phyloP scores from a whole-genome alignment of 2,113 vertebrate species.

The Pangasianodon hypophthalmus region DNA sequence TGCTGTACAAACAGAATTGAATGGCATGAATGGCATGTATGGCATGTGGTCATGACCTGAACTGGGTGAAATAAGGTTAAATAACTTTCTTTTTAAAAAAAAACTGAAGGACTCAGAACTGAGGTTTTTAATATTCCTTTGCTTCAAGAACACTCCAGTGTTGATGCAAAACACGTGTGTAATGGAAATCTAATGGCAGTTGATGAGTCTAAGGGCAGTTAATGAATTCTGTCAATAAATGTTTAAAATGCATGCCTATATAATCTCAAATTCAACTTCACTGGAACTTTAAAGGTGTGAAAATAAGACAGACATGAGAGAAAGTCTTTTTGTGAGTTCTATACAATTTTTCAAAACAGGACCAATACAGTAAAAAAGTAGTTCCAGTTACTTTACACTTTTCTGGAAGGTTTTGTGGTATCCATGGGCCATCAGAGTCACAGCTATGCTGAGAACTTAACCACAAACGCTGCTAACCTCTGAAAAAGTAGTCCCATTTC shows the following conservation, averaged over 20 bases:
- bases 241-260: neutral
- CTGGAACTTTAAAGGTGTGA: neutral
- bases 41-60: neutral
- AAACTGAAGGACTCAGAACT: neutral
- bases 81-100: neutral
- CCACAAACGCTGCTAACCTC: neutral
- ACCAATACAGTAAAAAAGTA: neutral
- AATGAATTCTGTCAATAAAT: neutral
- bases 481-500: neutral
- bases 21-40: neutral
- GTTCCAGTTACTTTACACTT: neutral
- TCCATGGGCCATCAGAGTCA: neutral
- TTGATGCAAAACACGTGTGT: neutral
- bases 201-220: neutral
- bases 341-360: neutral
- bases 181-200: neutral
- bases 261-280: neutral
- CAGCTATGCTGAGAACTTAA: too few species aligned
- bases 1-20: neutral
- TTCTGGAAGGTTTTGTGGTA: neutral
- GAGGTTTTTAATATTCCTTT: neutral
- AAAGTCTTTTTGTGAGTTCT: neutral
- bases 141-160: neutral
- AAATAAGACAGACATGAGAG: neutral
- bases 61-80: neutral